These are phyloP conservation scores for Takifugu rubripes DNA, from an alignment of 2,797 vertebrate genomes.

Conservation along the genomic window DNA sequence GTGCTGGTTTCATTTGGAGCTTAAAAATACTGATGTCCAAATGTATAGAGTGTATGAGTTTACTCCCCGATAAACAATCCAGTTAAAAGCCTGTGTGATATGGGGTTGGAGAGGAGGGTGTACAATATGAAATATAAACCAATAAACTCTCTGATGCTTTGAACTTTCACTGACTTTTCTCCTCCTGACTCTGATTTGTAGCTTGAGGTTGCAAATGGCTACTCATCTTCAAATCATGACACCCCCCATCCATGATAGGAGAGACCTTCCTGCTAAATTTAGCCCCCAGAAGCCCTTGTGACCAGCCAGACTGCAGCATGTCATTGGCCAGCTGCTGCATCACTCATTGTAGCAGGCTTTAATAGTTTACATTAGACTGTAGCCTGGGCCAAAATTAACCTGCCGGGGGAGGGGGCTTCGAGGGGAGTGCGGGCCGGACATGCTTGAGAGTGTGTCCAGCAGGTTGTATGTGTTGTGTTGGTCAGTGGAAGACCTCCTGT, in stretches of 20 bases:
- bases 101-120: slow-evolving; percentile 21
- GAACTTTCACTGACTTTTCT: slow-evolving; percentile 4
- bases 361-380: slow-evolving; percentile 68
- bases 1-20: slow-evolving; percentile 20
- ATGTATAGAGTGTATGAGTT: slow-evolving; percentile 27
- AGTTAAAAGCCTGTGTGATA: slow-evolving; percentile 21
- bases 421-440: slow-evolving; percentile 37
- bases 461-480: slow-evolving; percentile 48
- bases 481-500: slow-evolving; percentile 48
- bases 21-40: slow-evolving; percentile 12
- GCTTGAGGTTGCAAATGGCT: slow-evolving; percentile 54
- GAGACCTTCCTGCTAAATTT: slow-evolving; percentile 72
- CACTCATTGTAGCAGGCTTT: slow-evolving; percentile 63
- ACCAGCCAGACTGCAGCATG: slow-evolving; percentile 47
- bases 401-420: slow-evolving; percentile 2
- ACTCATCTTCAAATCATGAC: slow-evolving; percentile 63
- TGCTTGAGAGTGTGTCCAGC: slow-evolving; percentile 53
- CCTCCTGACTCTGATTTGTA: slow-evolving; percentile 34
- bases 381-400: slow-evolving; percentile 73
- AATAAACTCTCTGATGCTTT: slow-evolving; percentile 54
- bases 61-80: slow-evolving; percentile 41
- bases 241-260: slow-evolving; percentile 59
- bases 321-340: slow-evolving; percentile 67
- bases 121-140: slow-evolving; percentile 25
- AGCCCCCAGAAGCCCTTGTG: slow-evolving; percentile 60